phyloP scores from a whole-genome alignment of 2,113 vertebrate genomes.

The Eulacestoma nigropectus region DNA sequence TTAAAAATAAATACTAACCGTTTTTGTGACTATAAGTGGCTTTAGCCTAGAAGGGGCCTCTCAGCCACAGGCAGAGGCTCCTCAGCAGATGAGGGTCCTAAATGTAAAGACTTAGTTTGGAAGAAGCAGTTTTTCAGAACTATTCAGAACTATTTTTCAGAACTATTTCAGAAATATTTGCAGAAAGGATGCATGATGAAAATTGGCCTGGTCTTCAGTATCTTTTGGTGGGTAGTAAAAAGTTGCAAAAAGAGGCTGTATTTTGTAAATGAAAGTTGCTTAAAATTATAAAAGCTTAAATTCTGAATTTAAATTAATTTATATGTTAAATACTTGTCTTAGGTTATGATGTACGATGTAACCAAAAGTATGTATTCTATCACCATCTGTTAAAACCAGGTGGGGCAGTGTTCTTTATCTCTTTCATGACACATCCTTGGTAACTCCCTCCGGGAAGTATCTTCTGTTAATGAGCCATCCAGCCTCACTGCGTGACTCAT shows the following conservation, averaged over 20 bases:
- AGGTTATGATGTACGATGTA: too few relatives aligned
- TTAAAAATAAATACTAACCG: background rate
- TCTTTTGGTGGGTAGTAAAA: background rate
- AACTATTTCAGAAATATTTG: too few relatives aligned
- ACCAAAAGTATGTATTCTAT: too few relatives aligned
- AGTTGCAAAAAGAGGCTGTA: background rate
- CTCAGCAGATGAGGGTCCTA: background rate
- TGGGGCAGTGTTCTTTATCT: too few relatives aligned
- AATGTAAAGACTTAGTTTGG: background rate
- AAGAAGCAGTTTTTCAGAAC: background rate
- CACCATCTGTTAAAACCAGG: too few relatives aligned
- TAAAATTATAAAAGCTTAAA: background rate
- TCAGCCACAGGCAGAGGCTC: background rate
- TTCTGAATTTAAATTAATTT: background rate
- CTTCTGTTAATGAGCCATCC: too few relatives aligned
- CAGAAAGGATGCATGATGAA: rapidly evolving
- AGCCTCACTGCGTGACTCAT: too few relatives aligned
- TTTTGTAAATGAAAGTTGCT: background rate
- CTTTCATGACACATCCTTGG: too few relatives aligned
- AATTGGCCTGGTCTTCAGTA: background rate
- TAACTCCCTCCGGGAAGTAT: too few relatives aligned
- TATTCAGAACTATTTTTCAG: too few relatives aligned
- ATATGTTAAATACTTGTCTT: background rate
- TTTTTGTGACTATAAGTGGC: background rate
- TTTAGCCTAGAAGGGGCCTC: background rate